Evolutionary conservation across 1,140 invertebrate species (phyloP).

Genomic region (Brachionus sp.): DNA sequence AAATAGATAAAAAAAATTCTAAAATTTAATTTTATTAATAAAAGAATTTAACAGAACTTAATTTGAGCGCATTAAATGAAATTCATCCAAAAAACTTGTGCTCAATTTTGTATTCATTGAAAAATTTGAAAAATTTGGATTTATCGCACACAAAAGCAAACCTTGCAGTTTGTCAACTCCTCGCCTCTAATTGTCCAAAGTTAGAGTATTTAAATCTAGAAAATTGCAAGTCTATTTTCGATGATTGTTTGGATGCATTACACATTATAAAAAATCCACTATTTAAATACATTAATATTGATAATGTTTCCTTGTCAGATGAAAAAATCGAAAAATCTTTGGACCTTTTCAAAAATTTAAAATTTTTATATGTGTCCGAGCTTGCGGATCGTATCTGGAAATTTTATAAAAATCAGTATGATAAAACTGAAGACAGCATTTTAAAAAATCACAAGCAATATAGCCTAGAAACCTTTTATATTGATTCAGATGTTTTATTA

Average conservation of each 20-base stretch:
- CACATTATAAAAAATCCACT: not conserved
- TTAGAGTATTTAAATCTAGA: constrained; percentile 11
- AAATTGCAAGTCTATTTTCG: constrained; percentile 35
- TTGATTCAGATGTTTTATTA: constrained; percentile 12
- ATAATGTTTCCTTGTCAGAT: not conserved
- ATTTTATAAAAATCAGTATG: not conserved
- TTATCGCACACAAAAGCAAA: constrained; percentile 33
- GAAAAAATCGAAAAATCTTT: constrained; percentile 12
- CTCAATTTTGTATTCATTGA: not conserved
- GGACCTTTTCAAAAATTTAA: not conserved
- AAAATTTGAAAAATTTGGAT: constrained; percentile 8
- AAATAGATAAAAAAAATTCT: not conserved
- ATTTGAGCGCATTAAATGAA: not conserved
- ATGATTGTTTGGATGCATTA: not conserved
- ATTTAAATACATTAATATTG: constrained; percentile 19
- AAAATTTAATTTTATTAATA: not conserved
- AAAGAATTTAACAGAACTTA: constrained; percentile 35
- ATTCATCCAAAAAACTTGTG: not conserved
- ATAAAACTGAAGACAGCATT: not conserved
- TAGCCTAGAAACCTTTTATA: not conserved
- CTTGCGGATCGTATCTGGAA: not conserved
- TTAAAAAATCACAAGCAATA: not conserved
- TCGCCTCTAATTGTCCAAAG: not conserved
- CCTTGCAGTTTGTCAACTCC: not conserved
- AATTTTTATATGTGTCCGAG: not conserved